Percentiles rank a stretch among this genome's conserved stretches.
These are phyloP conservation scores for Spodoptera exigua DNA, from an alignment of 2,888 invertebrate genomes.

Conservation along the genomic window DNA sequence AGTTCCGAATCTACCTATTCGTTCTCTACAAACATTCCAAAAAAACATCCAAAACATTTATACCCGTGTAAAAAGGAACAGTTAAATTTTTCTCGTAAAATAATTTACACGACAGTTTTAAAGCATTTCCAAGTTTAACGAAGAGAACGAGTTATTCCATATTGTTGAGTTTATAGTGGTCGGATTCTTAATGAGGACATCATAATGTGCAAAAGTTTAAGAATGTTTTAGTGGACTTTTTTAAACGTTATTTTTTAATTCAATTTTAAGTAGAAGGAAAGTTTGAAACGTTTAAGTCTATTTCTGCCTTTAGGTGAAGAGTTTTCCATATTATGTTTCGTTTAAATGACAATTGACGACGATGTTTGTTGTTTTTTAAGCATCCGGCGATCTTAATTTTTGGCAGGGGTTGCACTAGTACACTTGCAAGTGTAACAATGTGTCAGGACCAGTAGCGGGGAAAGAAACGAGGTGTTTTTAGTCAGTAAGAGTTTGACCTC, in stretches of 20 bases:
- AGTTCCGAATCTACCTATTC: too few species aligned
- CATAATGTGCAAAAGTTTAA: conserved; percentile 24
- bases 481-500: too few species aligned
- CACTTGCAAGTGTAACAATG: too few species aligned
- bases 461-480: too few species aligned
- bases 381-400: too few species aligned
- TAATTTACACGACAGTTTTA: conserved; percentile 29
- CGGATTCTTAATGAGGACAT: conserved; percentile 44
- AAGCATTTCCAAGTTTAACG: conserved; percentile 36
- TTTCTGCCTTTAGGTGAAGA: neutral
- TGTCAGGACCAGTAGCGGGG: too few species aligned
- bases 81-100: conserved; percentile 16
- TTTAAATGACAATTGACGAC: neutral
- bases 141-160: conserved; percentile 46
- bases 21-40: too few species aligned
- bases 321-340: neutral
- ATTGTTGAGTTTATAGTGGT: conserved; percentile 54
- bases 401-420: too few species aligned
- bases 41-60: too few species aligned
- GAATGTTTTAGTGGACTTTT: conserved; percentile 29
- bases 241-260: conserved; percentile 32
- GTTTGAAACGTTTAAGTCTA: conserved; percentile 16
- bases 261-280: conserved; percentile 9
- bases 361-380: too few species aligned
- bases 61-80: too few species aligned